These are phyloP conservation scores for Teleogryllus oceanicus DNA, from an alignment of 2,888 invertebrate species.

Conservation along the genomic window DNA sequence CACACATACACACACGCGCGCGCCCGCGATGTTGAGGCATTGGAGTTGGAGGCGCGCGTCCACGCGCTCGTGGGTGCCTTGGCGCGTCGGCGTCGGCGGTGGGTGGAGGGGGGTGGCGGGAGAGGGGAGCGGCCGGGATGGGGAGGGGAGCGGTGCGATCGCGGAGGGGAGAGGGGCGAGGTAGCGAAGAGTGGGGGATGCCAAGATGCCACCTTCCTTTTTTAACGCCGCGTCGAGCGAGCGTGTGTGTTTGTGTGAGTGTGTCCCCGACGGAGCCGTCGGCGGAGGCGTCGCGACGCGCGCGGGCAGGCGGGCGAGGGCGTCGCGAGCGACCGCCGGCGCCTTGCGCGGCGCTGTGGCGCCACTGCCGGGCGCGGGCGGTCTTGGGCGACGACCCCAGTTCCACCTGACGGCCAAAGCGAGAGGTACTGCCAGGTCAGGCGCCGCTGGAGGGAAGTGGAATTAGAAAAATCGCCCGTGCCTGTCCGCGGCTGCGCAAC, in stretches of 20 bases:
- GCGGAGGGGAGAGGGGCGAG: conserved; percentile 18
- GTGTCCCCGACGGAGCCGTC: neutral
- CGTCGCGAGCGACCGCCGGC: neutral
- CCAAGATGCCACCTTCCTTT: conserved; percentile 30
- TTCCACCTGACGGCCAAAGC: neutral
- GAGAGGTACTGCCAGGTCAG: neutral
- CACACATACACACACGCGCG: conserved; percentile 4
- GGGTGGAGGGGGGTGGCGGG: conserved; percentile 11
- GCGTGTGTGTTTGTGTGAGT: neutral
- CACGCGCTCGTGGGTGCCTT: too few species aligned
- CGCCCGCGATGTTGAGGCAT: neutral
- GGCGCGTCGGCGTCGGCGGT: conserved; percentile 18
- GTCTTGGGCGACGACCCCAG: neutral
- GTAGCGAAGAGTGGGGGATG: neutral
- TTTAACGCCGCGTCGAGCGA: conserved; percentile 19
- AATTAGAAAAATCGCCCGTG: neutral
- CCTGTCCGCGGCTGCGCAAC: neutral
- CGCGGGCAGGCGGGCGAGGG: neutral
- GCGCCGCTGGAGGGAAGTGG: neutral
- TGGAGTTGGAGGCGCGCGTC: neutral
- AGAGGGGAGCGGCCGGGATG: conserved; percentile 19
- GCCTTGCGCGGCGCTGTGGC: too few species aligned
- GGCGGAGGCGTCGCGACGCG: neutral
- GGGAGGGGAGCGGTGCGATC: neutral
- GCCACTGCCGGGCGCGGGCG: neutral